A percentile compares a stretch with the other conserved stretches of the same genome.
Evolutionary conservation across 35 echinoderm and acorn worm species (phyloP).

Genomic region (Apostichopus japonicus): DNA sequence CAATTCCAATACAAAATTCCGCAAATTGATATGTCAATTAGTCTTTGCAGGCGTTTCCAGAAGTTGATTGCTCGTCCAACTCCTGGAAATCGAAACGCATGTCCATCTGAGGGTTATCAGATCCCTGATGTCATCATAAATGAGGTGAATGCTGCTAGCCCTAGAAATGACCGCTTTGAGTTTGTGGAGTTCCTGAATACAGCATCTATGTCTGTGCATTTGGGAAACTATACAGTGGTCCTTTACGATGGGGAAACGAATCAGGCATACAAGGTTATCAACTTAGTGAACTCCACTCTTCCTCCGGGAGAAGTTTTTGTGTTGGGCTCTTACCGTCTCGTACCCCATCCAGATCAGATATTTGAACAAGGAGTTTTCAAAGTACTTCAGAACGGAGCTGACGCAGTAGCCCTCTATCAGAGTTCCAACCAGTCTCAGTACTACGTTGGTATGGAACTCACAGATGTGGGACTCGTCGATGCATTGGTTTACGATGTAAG

Average conservation of each 20-base stretch:
- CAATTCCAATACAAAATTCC: neutral
- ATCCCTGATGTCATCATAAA: slow-evolving; percentile 63
- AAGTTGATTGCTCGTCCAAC: neutral
- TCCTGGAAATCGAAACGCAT: neutral
- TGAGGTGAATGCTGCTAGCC: slow-evolving; percentile 78
- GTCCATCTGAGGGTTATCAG: neutral
- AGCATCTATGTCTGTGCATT: slow-evolving; percentile 47
- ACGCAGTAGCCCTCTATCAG: slow-evolving; percentile 83
- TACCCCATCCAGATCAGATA: slow-evolving; percentile 67
- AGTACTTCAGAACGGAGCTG: slow-evolving; percentile 75
- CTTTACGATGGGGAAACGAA: slow-evolving; percentile 73
- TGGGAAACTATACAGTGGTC: slow-evolving; percentile 85
- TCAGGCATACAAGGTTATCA: slow-evolving; percentile 64
- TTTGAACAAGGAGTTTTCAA: slow-evolving; percentile 41
- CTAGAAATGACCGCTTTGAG: slow-evolving; percentile 69
- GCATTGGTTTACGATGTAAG: slow-evolving; percentile 85
- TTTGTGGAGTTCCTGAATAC: slow-evolving; percentile 87
- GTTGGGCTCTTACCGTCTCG: slow-evolving; percentile 70
- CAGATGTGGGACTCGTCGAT: slow-evolving; percentile 74
- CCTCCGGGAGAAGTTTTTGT: slow-evolving; percentile 59
- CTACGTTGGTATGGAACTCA: slow-evolving; percentile 60
- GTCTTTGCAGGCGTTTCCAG: neutral
- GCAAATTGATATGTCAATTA: slow-evolving; percentile 12
- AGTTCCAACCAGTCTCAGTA: slow-evolving; percentile 44
- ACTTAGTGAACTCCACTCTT: slow-evolving; percentile 47